These are phyloP conservation scores for Gorsachius magnificus DNA, from an alignment of 2,797 vertebrate genomes.

Conservation along the genomic window DNA sequence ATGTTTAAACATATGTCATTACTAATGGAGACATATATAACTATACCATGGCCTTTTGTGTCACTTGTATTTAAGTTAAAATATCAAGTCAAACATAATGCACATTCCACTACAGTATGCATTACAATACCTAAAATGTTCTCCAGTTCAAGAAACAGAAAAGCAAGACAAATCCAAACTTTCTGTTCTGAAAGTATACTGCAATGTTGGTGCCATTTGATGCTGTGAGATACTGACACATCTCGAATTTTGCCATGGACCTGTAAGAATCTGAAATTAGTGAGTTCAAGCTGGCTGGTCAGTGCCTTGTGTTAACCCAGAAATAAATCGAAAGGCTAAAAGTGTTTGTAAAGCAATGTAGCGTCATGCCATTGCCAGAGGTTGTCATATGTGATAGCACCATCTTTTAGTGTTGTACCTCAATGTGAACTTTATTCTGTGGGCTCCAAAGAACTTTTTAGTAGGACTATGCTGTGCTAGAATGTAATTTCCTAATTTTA, in stretches of 20 bases:
- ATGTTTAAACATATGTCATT: neutral
- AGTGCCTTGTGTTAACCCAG: neutral
- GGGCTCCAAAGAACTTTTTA: neutral
- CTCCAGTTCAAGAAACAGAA: neutral
- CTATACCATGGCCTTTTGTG: neutral
- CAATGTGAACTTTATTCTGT: neutral
- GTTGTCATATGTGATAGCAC: neutral
- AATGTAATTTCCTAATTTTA: neutral
- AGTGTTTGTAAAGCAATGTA: neutral
- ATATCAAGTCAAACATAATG: neutral
- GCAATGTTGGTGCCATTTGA: neutral
- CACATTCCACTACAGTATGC: neutral
- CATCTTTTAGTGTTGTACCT: neutral
- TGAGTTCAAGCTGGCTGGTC: neutral
- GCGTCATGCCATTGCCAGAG: neutral
- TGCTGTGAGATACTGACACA: neutral
- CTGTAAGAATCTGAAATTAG: neutral
- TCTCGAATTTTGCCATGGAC: neutral
- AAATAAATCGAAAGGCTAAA: neutral
- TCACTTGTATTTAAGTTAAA: neutral
- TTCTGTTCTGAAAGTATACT: neutral
- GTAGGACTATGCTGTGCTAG: neutral
- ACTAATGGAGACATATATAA: neutral
- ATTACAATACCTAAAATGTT: neutral
- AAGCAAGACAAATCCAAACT: neutral